Percentiles rank a stretch among this genome's conserved stretches.
These are phyloP conservation scores for Forbesichthys papilliferus DNA, from an alignment of 2,113 vertebrate species.

Conservation along the genomic window DNA sequence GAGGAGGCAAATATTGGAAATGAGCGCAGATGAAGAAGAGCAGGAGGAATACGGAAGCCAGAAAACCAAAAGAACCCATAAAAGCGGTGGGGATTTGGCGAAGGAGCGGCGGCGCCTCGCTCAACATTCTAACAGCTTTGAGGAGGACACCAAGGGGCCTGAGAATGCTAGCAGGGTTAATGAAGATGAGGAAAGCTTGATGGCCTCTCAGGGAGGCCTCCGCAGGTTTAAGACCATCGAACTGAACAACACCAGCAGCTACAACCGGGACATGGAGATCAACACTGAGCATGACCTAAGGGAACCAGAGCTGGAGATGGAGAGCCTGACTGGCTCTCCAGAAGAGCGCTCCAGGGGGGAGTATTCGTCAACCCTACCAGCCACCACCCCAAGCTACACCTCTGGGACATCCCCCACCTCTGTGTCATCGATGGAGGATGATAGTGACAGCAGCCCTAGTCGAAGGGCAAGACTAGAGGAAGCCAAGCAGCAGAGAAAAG, in stretches of 20 bases:
- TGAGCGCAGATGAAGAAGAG: slow-evolving; percentile 98
- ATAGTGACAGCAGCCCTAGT: slow-evolving; percentile 97
- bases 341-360: slow-evolving; percentile 95
- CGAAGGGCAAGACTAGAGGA: slow-evolving; percentile 92
- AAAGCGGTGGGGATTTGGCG: slow-evolving; percentile 80
- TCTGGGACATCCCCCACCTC: slow-evolving; percentile 97
- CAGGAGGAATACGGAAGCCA: slow-evolving; percentile 79
- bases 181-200: slow-evolving; percentile 74
- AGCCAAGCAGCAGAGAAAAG: slow-evolving; percentile 97
- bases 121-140: slow-evolving; percentile 84
- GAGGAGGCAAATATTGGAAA: slow-evolving; percentile 95
- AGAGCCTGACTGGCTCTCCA: slow-evolving; percentile 94
- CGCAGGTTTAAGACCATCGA: slow-evolving; percentile 97
- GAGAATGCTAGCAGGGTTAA: slow-evolving; percentile 67
- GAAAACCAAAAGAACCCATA: slow-evolving; percentile 79
- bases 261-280: slow-evolving; percentile 86
- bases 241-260: slow-evolving; percentile 91
- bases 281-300: slow-evolving; percentile 83
- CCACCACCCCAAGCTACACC: slow-evolving; percentile 95
- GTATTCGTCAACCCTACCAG: slow-evolving; percentile 94
- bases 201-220: slow-evolving; percentile 87
- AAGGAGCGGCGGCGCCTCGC: slow-evolving; percentile 88
- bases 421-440: slow-evolving; percentile 96
- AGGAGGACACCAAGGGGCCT: slow-evolving; percentile 82
- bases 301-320: slow-evolving; percentile 98